These are phyloP conservation scores for Aplysia californica DNA, from an alignment of 1,140 invertebrate genomes.

Conservation along the genomic window DNA sequence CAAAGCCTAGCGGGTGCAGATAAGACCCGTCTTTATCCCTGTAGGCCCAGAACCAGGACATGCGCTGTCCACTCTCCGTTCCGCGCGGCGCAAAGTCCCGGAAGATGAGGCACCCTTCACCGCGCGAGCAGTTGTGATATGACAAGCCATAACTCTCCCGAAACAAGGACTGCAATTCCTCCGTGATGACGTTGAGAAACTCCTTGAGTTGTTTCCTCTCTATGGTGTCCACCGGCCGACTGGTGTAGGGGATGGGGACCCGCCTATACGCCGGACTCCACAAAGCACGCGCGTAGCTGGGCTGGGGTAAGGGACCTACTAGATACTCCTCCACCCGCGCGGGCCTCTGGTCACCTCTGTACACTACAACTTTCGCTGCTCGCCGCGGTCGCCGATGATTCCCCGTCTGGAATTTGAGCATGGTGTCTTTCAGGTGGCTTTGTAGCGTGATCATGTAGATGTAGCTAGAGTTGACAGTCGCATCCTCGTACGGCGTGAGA, in stretches of 20 bases:
- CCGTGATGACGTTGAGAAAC: slow-evolving; percentile 39
- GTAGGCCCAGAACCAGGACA: slow-evolving; percentile 55
- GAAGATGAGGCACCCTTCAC: slow-evolving; percentile 47
- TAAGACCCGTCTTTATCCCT: slow-evolving; percentile 56
- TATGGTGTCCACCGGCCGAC: slow-evolving; percentile 47
- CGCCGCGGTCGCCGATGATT: slow-evolving; percentile 45
- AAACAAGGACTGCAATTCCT: slow-evolving; percentile 44
- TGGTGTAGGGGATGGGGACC: slow-evolving; percentile 51
- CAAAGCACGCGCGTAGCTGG: slow-evolving; percentile 39
- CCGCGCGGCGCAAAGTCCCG: slow-evolving; percentile 51
- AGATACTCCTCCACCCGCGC: slow-evolving; percentile 59
- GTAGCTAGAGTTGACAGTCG: slow-evolving; percentile 50
- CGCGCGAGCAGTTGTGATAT: slow-evolving; percentile 54
- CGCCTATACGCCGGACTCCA: slow-evolving; percentile 50
- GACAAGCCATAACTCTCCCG: slow-evolving; percentile 52
- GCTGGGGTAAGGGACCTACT: slow-evolving; percentile 53
- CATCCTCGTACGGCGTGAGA: slow-evolving; percentile 42
- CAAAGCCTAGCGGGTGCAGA: slow-evolving; percentile 54
- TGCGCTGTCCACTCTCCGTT: slow-evolving; percentile 43
- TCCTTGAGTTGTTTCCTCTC: slow-evolving; percentile 47
- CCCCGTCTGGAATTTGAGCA: slow-evolving; percentile 47
- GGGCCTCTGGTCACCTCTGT: slow-evolving; percentile 50
- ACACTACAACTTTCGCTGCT: slow-evolving; percentile 55
- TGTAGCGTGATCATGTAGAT: slow-evolving; percentile 59
- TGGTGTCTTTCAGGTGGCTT: slow-evolving; percentile 52